These are phyloP conservation scores for Philhelius pedissequus DNA, from an alignment of 2,888 invertebrate species.

Conservation along the genomic window DNA sequence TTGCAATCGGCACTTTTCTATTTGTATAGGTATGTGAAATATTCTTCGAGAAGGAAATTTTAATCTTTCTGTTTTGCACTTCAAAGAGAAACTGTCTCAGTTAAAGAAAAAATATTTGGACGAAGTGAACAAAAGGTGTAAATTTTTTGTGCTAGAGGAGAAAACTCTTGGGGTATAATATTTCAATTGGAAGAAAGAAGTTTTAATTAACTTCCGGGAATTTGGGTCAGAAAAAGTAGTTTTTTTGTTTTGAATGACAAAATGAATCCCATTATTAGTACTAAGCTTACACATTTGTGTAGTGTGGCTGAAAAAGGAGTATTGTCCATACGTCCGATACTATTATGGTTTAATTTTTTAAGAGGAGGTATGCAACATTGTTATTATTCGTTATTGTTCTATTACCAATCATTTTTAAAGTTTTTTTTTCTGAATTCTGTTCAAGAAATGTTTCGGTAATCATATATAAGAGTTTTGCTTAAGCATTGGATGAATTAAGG, in stretches of 20 bases:
- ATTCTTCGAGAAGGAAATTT: not conserved
- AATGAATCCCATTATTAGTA: not conserved
- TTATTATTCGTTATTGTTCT: no score
- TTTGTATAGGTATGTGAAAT: not conserved
- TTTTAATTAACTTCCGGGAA: constrained; percentile 55
- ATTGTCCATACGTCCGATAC: no score
- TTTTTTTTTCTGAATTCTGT: no score
- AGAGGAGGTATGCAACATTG: no score
- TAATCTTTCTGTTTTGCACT: not conserved
- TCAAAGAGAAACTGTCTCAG: not conserved
- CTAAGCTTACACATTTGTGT: no score
- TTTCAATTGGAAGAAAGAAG: not conserved
- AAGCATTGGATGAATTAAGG: no score
- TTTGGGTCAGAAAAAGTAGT: constrained; percentile 26
- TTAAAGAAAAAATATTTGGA: not conserved
- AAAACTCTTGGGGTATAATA: not conserved
- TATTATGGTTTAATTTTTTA: no score
- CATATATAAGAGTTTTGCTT: no score
- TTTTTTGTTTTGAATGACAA: not conserved
- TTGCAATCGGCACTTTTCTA: not conserved
- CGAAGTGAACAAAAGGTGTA: not conserved
- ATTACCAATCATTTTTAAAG: no score
- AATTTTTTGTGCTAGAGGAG: no score
- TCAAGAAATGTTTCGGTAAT: no score
- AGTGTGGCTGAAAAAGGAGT: no score